These are phyloP conservation scores for Luidia sarsii DNA, from an alignment of 53 echinoderm and acorn worm species.

Conservation along the genomic window DNA sequence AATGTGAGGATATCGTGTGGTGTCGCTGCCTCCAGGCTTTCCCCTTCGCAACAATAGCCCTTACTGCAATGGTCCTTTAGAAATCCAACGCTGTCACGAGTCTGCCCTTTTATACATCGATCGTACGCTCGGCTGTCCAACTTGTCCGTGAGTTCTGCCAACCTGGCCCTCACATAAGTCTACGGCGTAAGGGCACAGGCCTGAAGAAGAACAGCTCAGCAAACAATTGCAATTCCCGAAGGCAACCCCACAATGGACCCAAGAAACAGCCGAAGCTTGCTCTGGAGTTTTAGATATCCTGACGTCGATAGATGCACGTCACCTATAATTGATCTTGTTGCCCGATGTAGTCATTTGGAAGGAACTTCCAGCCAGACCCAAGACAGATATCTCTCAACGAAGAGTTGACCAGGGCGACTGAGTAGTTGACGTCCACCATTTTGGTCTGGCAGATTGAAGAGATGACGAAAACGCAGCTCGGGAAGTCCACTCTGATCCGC, in stretches of 20 bases:
- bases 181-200: no score
- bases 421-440: not conserved
- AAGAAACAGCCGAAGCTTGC: no score
- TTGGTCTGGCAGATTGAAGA: constrained; percentile 6
- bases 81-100: not conserved
- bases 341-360: not conserved
- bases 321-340: not conserved
- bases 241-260: not conserved
- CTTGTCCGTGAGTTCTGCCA: not conserved
- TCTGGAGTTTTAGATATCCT: constrained; percentile 1
- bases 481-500: not conserved
- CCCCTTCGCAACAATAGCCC: not conserved
- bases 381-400: not conserved
- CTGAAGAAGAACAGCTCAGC: not conserved
- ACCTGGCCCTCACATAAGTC: not conserved
- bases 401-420: not conserved
- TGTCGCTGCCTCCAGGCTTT: not conserved
- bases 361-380: not conserved
- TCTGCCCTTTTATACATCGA: not conserved
- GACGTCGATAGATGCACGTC: not conserved
- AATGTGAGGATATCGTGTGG: not conserved
- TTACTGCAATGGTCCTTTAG: not conserved
- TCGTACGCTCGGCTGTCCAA: not conserved
- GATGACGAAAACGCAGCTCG: not conserved
- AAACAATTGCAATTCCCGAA: not conserved